A percentile compares a stretch with the other conserved stretches of the same genome.
Evolutionary conservation across 2,113 vertebrate species (phyloP).

Genomic region (Spizaetus ornatus): DNA sequence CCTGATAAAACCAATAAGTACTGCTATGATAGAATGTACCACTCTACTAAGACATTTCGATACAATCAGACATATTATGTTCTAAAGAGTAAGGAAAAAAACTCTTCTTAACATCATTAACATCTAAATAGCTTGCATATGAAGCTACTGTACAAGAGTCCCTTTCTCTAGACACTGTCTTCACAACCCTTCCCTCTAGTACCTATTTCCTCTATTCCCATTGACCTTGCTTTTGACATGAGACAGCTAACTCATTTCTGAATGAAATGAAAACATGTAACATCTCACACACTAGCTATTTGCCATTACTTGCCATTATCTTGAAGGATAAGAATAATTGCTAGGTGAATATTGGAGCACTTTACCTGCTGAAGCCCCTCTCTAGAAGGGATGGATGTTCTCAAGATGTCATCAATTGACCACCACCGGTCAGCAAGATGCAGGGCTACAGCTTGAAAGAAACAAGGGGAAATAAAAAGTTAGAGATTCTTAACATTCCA

Average conservation of each 20-base stretch:
- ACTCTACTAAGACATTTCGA: background rate
- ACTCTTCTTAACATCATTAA: background rate
- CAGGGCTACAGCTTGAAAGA: constrained; percentile 73
- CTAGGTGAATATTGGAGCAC: background rate
- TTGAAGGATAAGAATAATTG: background rate
- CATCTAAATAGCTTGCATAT: background rate
- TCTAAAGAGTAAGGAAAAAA: background rate
- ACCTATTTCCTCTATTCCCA: background rate
- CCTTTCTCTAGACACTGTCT: background rate
- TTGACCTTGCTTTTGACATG: background rate
- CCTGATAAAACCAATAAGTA: background rate
- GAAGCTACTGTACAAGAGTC: background rate
- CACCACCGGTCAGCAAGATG: constrained; percentile 84
- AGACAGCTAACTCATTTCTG: background rate
- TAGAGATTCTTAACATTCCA: background rate
- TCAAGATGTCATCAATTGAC: constrained; percentile 80
- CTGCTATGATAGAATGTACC: background rate
- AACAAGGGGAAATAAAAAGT: background rate
- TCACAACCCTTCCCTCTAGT: background rate
- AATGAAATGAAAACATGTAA: background rate
- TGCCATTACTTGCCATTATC: background rate
- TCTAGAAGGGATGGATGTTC: constrained; percentile 73
- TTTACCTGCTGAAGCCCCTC: constrained; percentile 79
- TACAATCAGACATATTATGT: background rate
- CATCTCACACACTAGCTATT: background rate